Conservation (phyloP, 2,797 vertebrate species). For the Paramormyrops hopkinsi region DNA sequence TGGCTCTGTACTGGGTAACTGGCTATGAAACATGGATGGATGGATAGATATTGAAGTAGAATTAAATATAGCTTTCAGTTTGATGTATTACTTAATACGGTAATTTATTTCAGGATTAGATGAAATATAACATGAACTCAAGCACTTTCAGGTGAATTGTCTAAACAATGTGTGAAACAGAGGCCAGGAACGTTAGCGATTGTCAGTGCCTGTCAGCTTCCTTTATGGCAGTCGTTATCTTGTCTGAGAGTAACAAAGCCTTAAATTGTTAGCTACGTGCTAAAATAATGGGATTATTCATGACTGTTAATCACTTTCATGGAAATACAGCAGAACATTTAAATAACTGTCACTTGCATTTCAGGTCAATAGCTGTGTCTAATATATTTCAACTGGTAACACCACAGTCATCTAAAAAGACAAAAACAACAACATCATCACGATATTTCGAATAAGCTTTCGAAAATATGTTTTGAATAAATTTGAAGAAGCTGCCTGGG, state of each 20-base stretch:
- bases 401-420: not conserved
- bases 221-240: conserved; percentile 15
- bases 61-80: not conserved
- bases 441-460: not conserved
- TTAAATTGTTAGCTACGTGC: conserved; percentile 8
- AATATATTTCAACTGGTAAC: conserved; percentile 2
- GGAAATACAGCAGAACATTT: conserved; percentile 8
- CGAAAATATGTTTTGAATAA: not conserved
- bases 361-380: conserved; percentile 2
- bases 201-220: not conserved
- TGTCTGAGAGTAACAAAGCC: conserved; percentile 20
- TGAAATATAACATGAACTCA: conserved; percentile 18
- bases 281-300: conserved; percentile 11
- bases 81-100: not conserved
- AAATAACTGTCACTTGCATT: conserved; percentile 15
- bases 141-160: not conserved
- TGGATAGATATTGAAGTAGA: not conserved
- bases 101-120: not conserved
- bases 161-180: conserved; percentile 10
- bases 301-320: conserved; percentile 19
- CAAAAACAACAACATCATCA: not conserved
- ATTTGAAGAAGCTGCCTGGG: not conserved
- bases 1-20: not conserved
- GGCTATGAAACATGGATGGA: not conserved
- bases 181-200: not conserved